Evolutionary conservation across 2,113 vertebrate species (phyloP), one percentile per base, ranked within the genome.

Genomic region (Colaptes auratus): DNA sequence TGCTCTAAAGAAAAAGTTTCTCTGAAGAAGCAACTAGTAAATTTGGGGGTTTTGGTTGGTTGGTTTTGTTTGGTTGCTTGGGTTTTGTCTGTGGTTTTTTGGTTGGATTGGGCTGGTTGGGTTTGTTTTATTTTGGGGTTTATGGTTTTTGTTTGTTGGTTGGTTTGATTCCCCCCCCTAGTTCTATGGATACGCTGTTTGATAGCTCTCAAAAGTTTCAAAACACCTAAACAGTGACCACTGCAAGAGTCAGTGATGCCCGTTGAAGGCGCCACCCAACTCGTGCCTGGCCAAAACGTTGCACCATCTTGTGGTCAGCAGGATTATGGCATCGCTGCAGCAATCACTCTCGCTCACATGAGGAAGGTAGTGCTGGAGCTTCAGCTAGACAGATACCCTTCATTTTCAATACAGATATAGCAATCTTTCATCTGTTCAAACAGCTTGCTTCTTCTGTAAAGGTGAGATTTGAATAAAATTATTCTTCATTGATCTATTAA

Each of bases 401-500:
- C 23, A 36, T 64, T 92, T 86, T 65, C 64, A 17, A 3, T 31
- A 36, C n/a, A 83, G 36, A 25, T 73, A 23, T 4, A 66, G 13
- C 55, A 48, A 2, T 73, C 55, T 81, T 76, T 75, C 61, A 87
- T 28, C 33, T 67, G 61, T 89, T 88, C 52, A 66, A 77, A 83
- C 17, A 91, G 30, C 63, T 67, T 66, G 8, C 60, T 88, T 2
- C 61, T 33, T 71, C 69, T 95, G 59, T 33, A 83, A 77, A 91
- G 44, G 82, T 93, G 76, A 91, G 33, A 75, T 91, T 53, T 83
- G 65, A 90, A 80, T 78, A 58, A 75, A 91, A 75, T 42, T 25
- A 76, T 78, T 94, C 94, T n/a, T 72, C 19, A n/a, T 88, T 77
- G 44, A 83, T 77, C 82, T 64, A 82, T 88, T 86, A 86, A 60